phyloP scores from a whole-genome alignment of 2,113 vertebrate genomes.

The Pachypanchax playfairii region DNA sequence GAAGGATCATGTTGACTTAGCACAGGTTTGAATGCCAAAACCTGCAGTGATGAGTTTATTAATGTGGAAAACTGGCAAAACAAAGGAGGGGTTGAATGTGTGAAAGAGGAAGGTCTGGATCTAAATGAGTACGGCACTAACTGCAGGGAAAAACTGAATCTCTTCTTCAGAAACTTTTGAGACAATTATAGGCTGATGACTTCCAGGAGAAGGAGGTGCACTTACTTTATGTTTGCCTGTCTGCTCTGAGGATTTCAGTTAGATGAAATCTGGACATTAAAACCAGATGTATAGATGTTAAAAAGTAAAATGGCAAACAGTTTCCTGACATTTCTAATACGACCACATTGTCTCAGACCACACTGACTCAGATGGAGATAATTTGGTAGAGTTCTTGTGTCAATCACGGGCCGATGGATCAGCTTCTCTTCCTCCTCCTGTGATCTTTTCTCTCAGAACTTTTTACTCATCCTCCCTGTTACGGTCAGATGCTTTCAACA shows the following conservation, averaged over 20 bases:
- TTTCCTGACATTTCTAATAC: constrained; percentile 54
- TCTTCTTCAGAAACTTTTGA: constrained; percentile 4
- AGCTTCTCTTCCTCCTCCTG: constrained; percentile 50
- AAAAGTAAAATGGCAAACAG: constrained; percentile 25
- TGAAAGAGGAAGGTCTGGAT: neutral
- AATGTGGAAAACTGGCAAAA: constrained; percentile 27
- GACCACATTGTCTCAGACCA: constrained; percentile 40
- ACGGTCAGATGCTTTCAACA: constrained; percentile 40
- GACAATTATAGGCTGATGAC: too few relatives aligned
- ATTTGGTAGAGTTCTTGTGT: constrained; percentile 63
- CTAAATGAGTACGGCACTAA: constrained; percentile 9
- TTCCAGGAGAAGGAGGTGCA: constrained; percentile 6
- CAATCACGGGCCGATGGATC: constrained; percentile 82
- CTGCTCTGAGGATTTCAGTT: constrained; percentile 44
- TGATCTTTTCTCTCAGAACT: constrained; percentile 18
- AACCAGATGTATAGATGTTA: constrained; percentile 58
- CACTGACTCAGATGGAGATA: constrained; percentile 56
- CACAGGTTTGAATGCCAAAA: constrained; percentile 9
- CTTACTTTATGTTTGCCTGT: constrained; percentile 26
- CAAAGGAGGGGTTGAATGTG: constrained; percentile 15
- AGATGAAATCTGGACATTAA: constrained; percentile 36
- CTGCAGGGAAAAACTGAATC: constrained; percentile 20
- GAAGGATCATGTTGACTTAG: constrained; percentile 1
- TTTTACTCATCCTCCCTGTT: constrained; percentile 43
- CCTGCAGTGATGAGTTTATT: neutral